Conservation (phyloP, 2,888 invertebrate species). For the Eristalinus aeneus region DNA sequence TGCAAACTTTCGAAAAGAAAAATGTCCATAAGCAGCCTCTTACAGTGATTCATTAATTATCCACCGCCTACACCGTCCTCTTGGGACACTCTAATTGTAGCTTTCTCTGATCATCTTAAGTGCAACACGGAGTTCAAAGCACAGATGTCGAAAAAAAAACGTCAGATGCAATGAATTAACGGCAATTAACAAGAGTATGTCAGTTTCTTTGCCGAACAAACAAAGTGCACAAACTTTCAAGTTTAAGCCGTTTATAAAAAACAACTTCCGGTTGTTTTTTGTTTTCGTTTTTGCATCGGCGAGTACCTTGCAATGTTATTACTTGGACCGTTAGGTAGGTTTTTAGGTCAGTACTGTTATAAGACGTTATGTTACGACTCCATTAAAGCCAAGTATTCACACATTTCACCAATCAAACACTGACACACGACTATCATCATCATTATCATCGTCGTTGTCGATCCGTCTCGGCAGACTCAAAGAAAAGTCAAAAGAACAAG, state of each 20-base stretch:
- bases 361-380: slow-evolving; percentile 7
- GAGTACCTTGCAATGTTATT: slow-evolving; percentile 41
- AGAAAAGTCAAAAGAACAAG: slow-evolving; percentile 9
- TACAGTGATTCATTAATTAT: neutral
- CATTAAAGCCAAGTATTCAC: slow-evolving; percentile 53
- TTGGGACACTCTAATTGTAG: neutral
- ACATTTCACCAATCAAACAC: slow-evolving; percentile 42
- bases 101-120: neutral
- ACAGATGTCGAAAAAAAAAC: neutral
- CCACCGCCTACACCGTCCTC: neutral
- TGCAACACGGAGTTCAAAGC: neutral
- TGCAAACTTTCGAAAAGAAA: neutral
- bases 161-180: neutral
- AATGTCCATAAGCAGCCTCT: neutral
- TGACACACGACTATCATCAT: neutral
- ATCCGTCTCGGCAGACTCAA: neutral
- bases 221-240: neutral
- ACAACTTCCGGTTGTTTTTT: slow-evolving; percentile 45
- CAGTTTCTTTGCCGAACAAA: neutral
- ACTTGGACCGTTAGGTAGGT: slow-evolving; percentile 61
- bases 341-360: slow-evolving; percentile 63
- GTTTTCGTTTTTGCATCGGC: neutral
- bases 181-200: neutral
- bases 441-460: no score
- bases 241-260: neutral